These are phyloP conservation scores for Leucoraja erinaceus DNA, from an alignment of 2,113 vertebrate genomes.

Conservation along the genomic window DNA sequence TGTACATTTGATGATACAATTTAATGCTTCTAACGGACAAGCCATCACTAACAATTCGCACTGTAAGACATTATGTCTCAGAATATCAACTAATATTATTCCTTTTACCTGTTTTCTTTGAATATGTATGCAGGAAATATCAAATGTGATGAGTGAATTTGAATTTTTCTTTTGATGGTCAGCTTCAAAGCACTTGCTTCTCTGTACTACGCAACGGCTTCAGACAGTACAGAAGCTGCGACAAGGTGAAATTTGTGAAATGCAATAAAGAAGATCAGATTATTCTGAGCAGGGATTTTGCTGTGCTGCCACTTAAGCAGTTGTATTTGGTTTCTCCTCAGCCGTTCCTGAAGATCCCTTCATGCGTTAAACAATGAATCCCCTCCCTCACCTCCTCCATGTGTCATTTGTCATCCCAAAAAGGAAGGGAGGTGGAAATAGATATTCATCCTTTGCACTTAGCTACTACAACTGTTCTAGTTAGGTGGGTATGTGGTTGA, in stretches of 20 bases:
- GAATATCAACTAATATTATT: background rate
- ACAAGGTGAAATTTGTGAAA: background rate
- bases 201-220: background rate
- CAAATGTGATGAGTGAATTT: background rate
- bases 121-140: background rate
- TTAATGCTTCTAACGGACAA: background rate
- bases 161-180: background rate
- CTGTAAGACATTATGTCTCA: background rate
- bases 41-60: background rate
- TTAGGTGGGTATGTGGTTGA: background rate
- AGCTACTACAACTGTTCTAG: too few species aligned
- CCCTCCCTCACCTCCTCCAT: background rate
- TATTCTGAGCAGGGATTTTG: background rate
- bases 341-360: background rate
- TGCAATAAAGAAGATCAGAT: background rate
- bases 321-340: background rate
- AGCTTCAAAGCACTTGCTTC: conserved; percentile 18
- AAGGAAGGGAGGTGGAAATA: background rate
- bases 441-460: background rate
- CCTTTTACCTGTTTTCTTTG: background rate
- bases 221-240: background rate
- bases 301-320: background rate
- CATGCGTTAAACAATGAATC: background rate
- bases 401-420: background rate
- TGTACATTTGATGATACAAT: background rate